Evolutionary conservation across 64 coral and sea anemone genomes (phyloP), one percentile per base, ranked within the genome.

Genomic region (Exaiptasia diaphana): DNA sequence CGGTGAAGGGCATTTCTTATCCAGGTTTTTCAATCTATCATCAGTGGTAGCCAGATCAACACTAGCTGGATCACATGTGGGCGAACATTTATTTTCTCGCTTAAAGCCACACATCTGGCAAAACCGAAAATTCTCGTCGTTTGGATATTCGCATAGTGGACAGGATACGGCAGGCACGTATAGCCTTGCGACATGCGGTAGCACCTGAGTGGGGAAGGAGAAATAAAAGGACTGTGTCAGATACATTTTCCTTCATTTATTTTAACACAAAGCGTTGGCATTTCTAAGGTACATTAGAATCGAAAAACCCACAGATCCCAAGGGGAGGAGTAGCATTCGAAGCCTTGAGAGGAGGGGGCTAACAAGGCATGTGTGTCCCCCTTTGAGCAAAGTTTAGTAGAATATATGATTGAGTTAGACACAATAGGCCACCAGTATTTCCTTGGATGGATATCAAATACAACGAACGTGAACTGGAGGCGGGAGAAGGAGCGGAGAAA

Each of bases 31-130:
- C 12, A 64, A n/a, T 25, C 54, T 30, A 36, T 61, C 3, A 14
- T 64, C 57, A 41, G 56, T 64, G 8, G 1, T 5, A 11, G 17
- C 15, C 20, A 44, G 35, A 25, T 39, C 6, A 26, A 7, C 27
- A 25, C 11, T 15, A 0, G 44, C 4, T 2, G 21, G 31, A 36
- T 30, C 21, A 18, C 29, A 17, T 1, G 8, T 7, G 8, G 3
- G 18, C n/a, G 4, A 17, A 28, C 20, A 0, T 36, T 5, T 20
- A 4, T 2, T 20, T 6, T 39, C 27, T 12, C 64, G 25, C 38
- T 8, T 9, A 40, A 29, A 74, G 26, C 71, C 71, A 49, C 71
- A 74, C 44, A 74, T 74, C 15, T 74, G 71, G 18, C 71, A 50
- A 27, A 74, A 74, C 4, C 36, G 18, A 11, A 74, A 74, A 5